Conservation (phyloP, 1,140 invertebrate genomes). For the Phthorimaea operculella region DNA sequence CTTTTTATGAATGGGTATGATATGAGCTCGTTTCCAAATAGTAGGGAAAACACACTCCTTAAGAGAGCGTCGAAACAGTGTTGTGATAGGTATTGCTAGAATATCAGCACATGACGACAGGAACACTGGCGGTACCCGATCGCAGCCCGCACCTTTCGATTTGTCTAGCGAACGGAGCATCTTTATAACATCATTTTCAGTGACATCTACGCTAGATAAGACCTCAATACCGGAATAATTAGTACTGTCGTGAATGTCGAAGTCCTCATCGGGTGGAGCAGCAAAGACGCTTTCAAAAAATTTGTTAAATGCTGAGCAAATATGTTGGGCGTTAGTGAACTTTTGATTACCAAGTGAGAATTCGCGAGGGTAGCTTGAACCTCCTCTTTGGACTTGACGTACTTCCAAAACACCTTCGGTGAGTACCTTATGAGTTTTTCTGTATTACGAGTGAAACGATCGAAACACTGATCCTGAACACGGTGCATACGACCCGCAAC, state of each 20-base stretch:
- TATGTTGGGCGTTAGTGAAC: neutral
- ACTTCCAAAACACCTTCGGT: constrained; percentile 8
- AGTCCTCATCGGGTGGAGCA: neutral
- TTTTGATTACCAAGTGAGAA: neutral
- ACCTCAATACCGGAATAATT: neutral
- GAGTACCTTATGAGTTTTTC: constrained; percentile 1
- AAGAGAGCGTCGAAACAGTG: neutral
- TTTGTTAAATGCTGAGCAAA: neutral
- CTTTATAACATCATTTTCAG: neutral
- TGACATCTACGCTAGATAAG: neutral
- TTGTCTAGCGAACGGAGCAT: neutral
- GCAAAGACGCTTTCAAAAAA: constrained; percentile 4
- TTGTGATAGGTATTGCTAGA: neutral
- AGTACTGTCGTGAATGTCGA: neutral
- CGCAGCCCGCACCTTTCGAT: neutral
- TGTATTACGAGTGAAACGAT: neutral
- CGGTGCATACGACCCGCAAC: neutral
- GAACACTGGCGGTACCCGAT: neutral
- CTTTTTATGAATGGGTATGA: neutral
- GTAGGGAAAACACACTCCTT: neutral
- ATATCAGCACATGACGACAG: neutral
- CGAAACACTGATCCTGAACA: neutral
- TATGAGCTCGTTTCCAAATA: constrained; percentile 4
- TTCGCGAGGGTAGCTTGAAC: constrained; percentile 4
- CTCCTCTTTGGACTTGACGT: constrained; percentile 5